Conservation (phyloP, 2,888 invertebrate genomes). For the Eubasilissa splendida region DNA sequence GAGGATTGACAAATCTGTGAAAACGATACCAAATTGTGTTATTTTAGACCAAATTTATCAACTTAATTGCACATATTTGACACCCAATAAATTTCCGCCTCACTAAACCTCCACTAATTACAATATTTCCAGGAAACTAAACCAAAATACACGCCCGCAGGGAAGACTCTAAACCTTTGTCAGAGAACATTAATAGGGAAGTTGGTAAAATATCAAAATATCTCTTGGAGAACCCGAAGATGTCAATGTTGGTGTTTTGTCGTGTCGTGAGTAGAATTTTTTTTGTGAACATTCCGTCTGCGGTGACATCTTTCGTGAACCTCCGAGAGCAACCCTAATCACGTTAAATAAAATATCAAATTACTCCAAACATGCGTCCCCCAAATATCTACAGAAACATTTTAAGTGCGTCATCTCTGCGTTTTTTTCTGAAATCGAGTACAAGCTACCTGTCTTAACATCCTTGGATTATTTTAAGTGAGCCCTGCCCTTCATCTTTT, state of each 20-base stretch:
- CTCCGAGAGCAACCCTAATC: conserved; percentile 38
- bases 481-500: neutral
- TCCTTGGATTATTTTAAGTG: conserved; percentile 6
- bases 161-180: neutral
- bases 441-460: conserved; percentile 44
- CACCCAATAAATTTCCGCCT: conserved; percentile 30
- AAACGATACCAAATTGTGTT: conserved; percentile 15
- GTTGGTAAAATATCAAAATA: no score
- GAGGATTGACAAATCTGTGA: conserved; percentile 25
- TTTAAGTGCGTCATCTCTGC: conserved; percentile 30
- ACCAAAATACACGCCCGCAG: neutral
- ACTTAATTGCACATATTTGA: conserved; percentile 27
- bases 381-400: conserved; percentile 26
- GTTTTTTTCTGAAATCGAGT: conserved; percentile 19
- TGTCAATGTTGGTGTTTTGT: neutral
- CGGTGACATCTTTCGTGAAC: conserved; percentile 36
- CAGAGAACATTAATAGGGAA: neutral
- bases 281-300: neutral
- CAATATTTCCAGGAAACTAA: conserved; percentile 30
- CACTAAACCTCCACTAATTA: conserved; percentile 24
- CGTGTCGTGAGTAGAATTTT: conserved; percentile 2
- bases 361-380: conserved; percentile 39
- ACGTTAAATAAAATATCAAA: conserved; percentile 43
- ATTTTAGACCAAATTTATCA: conserved; percentile 5
- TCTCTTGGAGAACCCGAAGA: neutral